A percentile compares a stretch with the other conserved stretches of the same genome.
Conservation (phyloP, 2,797 vertebrate genomes). For the Eospalax fontanierii region DNA sequence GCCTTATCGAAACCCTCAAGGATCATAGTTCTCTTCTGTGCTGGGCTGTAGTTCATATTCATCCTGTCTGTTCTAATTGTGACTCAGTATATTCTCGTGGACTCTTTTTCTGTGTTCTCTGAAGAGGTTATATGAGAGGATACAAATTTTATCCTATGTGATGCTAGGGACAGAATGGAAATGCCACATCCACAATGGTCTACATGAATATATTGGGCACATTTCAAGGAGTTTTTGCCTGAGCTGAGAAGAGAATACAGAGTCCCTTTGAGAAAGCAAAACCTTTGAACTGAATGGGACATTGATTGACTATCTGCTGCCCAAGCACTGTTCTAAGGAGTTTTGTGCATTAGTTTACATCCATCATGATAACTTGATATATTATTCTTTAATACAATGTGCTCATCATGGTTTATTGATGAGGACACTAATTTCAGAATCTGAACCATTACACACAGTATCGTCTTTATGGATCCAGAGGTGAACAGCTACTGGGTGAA, state of each 20-base stretch:
- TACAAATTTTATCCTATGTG: neutral
- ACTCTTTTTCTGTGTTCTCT: neutral
- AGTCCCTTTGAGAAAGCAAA: neutral
- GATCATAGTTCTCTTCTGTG: neutral
- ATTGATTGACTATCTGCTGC: neutral
- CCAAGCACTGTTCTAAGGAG: neutral
- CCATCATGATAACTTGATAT: neutral
- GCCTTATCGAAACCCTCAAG: accelerated
- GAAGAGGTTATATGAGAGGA: neutral
- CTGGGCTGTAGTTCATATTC: neutral
- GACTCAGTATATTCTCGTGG: neutral
- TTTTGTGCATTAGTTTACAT: neutral
- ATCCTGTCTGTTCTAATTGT: neutral
- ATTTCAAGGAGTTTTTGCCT: neutral
- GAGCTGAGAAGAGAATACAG: neutral
- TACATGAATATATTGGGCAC: neutral
- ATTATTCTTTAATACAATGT: neutral
- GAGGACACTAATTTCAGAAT: neutral
- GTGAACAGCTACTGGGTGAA: neutral
- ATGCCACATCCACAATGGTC: neutral
- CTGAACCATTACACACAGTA: neutral
- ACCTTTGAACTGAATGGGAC: neutral
- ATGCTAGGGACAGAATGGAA: neutral
- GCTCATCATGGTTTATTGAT: neutral
- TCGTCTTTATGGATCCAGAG: neutral